A percentile compares a stretch with the other conserved stretches of the same genome.
Evolutionary conservation across 2,888 invertebrate genomes (phyloP).

Genomic region (Zaprionus lineosus): DNA sequence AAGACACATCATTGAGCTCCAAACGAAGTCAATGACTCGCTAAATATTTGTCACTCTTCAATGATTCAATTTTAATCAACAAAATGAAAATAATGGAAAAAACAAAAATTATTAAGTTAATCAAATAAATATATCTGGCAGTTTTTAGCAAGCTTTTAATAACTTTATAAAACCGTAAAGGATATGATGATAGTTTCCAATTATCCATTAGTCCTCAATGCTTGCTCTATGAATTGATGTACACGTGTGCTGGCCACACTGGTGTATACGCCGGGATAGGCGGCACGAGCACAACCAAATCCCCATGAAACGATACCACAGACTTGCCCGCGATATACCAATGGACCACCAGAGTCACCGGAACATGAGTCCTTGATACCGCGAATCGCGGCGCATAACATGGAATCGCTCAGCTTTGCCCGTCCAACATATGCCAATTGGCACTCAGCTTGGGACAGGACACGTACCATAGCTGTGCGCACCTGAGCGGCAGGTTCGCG

Average conservation of each 20-base stretch:
- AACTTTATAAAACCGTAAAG: not conserved
- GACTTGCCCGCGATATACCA: slow-evolving; percentile 73
- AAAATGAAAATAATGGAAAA: too few species aligned
- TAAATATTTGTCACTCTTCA: slow-evolving; percentile 6
- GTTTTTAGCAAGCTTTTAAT: not conserved
- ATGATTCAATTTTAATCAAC: too few species aligned
- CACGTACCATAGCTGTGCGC: slow-evolving; percentile 65
- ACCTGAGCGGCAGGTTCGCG: slow-evolving; percentile 65
- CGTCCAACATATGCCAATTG: slow-evolving; percentile 46
- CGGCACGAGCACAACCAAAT: slow-evolving; percentile 71
- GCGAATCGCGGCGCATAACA: slow-evolving; percentile 78
- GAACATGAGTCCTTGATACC: slow-evolving; percentile 78
- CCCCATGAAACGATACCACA: slow-evolving; percentile 88
- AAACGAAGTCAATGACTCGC: slow-evolving; percentile 7
- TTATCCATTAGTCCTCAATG: slow-evolving; percentile 36
- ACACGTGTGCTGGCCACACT: slow-evolving; percentile 65
- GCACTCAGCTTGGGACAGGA: slow-evolving; percentile 62
- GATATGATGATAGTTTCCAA: not conserved
- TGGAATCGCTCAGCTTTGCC: slow-evolving; percentile 69
- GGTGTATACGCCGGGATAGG: slow-evolving; percentile 78
- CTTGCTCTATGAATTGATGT: slow-evolving; percentile 55
- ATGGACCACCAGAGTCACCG: slow-evolving; percentile 82
- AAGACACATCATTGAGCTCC: too few species aligned
- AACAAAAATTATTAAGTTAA: too few species aligned
- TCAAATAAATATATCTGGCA: too few species aligned